A percentile compares a stretch with the other conserved stretches of the same genome.
These are phyloP conservation scores for Zaprionus vittiger DNA, from an alignment of 1,140 invertebrate species.

Conservation along the genomic window DNA sequence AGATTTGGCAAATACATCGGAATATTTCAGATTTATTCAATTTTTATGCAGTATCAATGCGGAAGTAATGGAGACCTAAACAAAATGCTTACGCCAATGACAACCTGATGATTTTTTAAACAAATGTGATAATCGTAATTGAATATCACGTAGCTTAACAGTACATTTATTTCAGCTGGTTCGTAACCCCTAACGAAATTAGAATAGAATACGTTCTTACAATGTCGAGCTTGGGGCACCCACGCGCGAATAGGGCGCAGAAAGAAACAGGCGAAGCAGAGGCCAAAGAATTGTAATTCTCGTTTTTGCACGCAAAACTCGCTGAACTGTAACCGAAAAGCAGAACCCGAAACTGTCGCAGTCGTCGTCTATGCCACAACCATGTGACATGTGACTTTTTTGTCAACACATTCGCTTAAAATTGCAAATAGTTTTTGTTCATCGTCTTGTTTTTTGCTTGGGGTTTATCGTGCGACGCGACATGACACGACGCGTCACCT, in stretches of 20 bases:
- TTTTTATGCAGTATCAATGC: no score
- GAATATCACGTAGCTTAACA: background rate
- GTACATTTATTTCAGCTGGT: background rate
- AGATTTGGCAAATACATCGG: no score
- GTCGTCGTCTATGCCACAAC: constrained; percentile 4
- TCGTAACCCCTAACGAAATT: background rate
- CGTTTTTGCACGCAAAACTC: constrained; percentile 47
- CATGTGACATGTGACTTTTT: constrained; percentile 56
- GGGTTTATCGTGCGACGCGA: background rate
- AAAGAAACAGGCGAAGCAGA: background rate
- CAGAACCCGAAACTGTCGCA: constrained; percentile 13
- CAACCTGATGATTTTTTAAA: no score
- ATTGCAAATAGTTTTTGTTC: constrained; percentile 35
- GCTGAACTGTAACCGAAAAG: constrained; percentile 53
- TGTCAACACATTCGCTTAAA: constrained; percentile 46
- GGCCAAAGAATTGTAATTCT: background rate
- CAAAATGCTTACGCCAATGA: no score
- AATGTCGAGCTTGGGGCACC: constrained; percentile 16
- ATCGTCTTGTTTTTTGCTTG: background rate
- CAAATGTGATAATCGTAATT: no score
- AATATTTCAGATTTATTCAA: no score
- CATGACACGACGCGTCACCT: background rate
- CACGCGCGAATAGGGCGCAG: constrained; percentile 4
- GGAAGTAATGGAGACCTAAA: no score
- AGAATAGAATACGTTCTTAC: no score